These are phyloP conservation scores for Anguilla rostrata DNA, from an alignment of 2,113 vertebrate species.

Conservation along the genomic window DNA sequence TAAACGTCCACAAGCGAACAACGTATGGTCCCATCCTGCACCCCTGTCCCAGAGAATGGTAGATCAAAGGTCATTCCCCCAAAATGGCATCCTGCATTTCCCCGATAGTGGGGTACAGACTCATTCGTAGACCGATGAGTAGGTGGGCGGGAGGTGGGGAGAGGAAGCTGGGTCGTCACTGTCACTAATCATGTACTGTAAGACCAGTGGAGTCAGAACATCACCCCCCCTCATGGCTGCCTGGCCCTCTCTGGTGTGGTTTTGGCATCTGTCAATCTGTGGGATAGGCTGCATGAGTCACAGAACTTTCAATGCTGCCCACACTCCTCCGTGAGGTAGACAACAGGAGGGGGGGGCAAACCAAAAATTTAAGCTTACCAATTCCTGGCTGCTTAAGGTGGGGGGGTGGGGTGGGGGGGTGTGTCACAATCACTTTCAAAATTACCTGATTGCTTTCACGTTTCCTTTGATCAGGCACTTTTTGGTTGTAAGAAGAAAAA, in stretches of 20 bases:
- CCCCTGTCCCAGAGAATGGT: too few species aligned
- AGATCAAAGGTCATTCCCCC: too few species aligned
- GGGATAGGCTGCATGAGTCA: conserved; percentile 58
- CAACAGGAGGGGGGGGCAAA: conserved; percentile 31
- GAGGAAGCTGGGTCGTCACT: conserved; percentile 6
- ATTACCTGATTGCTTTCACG: conserved; percentile 21
- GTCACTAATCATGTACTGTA: conserved; percentile 42
- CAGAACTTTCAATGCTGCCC: conserved; percentile 58
- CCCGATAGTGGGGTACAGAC: background rate
- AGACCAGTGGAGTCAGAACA: conserved; percentile 7
- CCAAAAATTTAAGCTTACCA: background rate
- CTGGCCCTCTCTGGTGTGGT: conserved; percentile 51
- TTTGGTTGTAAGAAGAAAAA: background rate
- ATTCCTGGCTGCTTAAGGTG: background rate
- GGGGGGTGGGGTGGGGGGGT: background rate
- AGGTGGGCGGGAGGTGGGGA: conserved; percentile 38
- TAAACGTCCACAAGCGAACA: too few species aligned
- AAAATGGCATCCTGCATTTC: too few species aligned
- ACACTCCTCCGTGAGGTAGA: background rate
- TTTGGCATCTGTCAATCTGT: conserved; percentile 43
- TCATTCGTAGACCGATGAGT: background rate
- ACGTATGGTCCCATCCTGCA: too few species aligned
- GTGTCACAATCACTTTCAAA: background rate
- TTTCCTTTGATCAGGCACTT: conserved; percentile 1
- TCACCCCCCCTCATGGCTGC: background rate